phyloP scores from a whole-genome alignment of 2,888 invertebrate genomes.

The Notocelia uddmanniana region DNA sequence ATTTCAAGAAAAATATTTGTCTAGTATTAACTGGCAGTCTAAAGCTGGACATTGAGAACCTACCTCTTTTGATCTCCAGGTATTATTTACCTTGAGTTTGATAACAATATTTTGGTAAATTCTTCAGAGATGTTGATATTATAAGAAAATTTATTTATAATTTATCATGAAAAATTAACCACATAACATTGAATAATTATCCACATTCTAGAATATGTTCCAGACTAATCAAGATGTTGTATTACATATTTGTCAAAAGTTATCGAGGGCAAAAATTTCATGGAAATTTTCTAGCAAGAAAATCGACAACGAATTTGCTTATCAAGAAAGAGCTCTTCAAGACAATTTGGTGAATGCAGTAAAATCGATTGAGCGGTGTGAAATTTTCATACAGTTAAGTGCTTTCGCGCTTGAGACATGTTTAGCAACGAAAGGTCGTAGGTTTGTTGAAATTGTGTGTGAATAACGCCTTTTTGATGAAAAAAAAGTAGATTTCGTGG shows the following conservation, averaged over 20 bases:
- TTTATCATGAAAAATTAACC: not conserved
- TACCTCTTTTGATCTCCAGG: too few species aligned
- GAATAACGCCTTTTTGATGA: not conserved
- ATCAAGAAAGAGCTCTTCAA: conserved; percentile 44
- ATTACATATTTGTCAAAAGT: conserved; percentile 37
- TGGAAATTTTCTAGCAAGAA: conserved; percentile 16
- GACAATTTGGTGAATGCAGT: conserved; percentile 73
- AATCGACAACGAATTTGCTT: conserved; percentile 19
- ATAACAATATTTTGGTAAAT: too few species aligned
- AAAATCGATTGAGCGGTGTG: conserved; percentile 72
- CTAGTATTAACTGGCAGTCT: too few species aligned
- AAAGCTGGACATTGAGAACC: too few species aligned
- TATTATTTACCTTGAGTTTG: too few species aligned
- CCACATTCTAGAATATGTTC: not conserved
- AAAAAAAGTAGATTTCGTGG: not conserved
- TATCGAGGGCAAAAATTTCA: conserved; percentile 27
- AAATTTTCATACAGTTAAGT: conserved; percentile 71
- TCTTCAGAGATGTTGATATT: not conserved
- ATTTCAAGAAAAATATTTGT: too few species aligned
- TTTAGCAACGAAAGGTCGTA: not conserved
- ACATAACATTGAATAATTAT: too few species aligned
- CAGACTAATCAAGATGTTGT: conserved; percentile 1
- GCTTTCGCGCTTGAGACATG: conserved; percentile 34
- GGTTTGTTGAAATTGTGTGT: not conserved
- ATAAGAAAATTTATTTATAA: not conserved